phyloP scores from a whole-genome alignment of 2,797 vertebrate genomes.

The Crenichthys baileyi region DNA sequence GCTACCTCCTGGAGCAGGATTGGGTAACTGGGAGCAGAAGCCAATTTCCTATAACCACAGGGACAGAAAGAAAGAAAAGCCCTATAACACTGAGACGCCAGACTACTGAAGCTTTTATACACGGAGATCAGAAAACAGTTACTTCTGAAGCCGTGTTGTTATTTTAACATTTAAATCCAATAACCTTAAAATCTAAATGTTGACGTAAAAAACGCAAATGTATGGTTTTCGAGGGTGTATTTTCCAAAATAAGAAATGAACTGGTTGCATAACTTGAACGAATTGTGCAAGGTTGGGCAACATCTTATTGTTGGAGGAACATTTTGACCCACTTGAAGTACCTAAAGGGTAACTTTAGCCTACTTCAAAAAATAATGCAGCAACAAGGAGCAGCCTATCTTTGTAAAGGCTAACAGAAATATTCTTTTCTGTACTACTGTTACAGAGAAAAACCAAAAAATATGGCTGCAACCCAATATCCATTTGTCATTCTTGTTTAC shows the following conservation, averaged over 20 bases:
- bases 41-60: constrained; percentile 53
- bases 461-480: not conserved
- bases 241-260: constrained; percentile 18
- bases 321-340: not conserved
- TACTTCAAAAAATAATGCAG: not conserved
- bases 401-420: not conserved
- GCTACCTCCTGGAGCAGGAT: constrained; percentile 34
- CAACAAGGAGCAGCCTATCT: not conserved
- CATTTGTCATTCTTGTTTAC: not conserved
- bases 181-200: constrained; percentile 26
- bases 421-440: not conserved
- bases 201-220: constrained; percentile 12
- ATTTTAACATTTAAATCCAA: constrained; percentile 22
- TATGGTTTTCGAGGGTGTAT: not conserved
- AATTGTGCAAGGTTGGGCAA: not conserved
- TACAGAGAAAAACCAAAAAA: not conserved
- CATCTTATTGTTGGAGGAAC: not conserved
- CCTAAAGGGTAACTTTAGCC: not conserved
- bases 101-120: constrained; percentile 50
- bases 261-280: not conserved
- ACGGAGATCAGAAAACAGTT: constrained; percentile 24
- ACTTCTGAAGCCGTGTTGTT: constrained; percentile 28
- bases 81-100: constrained; percentile 49
- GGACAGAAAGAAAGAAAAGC: constrained; percentile 47
- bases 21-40: constrained; percentile 52